Conservation (phyloP, 2,888 invertebrate genomes). For the Cantharis nigra region DNA sequence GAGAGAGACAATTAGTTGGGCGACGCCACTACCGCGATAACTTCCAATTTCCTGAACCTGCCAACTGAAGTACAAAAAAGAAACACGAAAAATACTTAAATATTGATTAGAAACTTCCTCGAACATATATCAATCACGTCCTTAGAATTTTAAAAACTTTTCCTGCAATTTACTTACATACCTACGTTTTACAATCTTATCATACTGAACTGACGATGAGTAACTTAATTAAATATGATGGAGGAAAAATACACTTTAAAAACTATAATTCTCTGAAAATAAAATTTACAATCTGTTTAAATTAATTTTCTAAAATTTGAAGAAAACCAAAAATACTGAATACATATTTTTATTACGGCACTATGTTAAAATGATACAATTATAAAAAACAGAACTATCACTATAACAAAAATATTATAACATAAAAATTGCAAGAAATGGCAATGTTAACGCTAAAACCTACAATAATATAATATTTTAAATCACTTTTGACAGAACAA, state of each 20-base stretch:
- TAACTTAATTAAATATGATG: not conserved
- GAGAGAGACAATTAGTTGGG: too few relatives aligned
- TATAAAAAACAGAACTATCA: conserved; percentile 39
- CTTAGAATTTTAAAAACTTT: not conserved
- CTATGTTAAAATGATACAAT: conserved; percentile 42
- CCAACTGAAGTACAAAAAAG: too few relatives aligned
- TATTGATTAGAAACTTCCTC: too few relatives aligned
- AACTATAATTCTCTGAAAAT: not conserved
- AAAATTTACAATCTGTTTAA: not conserved
- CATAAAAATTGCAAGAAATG: conserved; percentile 46
- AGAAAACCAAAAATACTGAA: not conserved
- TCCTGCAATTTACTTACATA: not conserved
- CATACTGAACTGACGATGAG: not conserved
- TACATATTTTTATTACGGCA: conserved; percentile 38
- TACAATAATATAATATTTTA: not conserved
- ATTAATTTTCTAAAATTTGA: not conserved
- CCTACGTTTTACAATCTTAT: not conserved
- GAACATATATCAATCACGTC: too few relatives aligned
- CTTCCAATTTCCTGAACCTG: too few relatives aligned
- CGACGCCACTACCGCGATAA: too few relatives aligned
- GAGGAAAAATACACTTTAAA: not conserved
- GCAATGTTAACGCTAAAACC: conserved; percentile 39
- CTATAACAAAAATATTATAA: conserved; percentile 3
- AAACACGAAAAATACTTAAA: too few relatives aligned
- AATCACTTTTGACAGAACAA: not conserved